Base-by-base conservation (phyloP, 2,113 vertebrate species). In the Chloropsis cyanopogon region DNA sequence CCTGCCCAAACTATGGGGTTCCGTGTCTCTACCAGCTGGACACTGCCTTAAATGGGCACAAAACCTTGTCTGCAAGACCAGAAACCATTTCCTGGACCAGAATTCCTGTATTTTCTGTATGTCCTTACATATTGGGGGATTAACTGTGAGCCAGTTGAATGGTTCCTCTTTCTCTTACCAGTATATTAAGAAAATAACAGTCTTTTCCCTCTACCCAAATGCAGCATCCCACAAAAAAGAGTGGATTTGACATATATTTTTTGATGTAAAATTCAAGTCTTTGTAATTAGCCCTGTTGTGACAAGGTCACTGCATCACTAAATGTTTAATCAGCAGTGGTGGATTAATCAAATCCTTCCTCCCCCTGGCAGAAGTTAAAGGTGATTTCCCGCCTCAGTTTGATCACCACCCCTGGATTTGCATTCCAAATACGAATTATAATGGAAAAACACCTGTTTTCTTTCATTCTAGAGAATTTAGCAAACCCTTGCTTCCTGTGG, bases 401-500 rank as follows among this genome's bases (percentile, higher is more conserved):
- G 35, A 29, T 56, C 49, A 0, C 46, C 41, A 1, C 49, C 17
- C 37, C 24, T 68, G 16, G 50, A 61, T 44, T 82, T 46, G 42
- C 44, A 2, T 76, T 77, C 47, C 42, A 47, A 63, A 31, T 77
- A 54, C 1, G 4, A 56, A 24, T 76, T 9, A 13, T 10, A 46
- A 76, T 44, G 26, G 37, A 72, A 33, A 42, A 41, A 35, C 21
- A 18, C 5, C 39, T 54, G 14, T 0, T 86, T 85, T 96, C 90
- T 87, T 96, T 96, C 85, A 95, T 98, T 96, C 83, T 97, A 99
- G 99, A 98, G 99, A 99, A 98, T 98, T 99, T 98, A 99, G 99
- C 97, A 99, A 99, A 98, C 98, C 99, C 93, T 98, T 99, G 97
- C 98, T 99, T 98, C 98, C 99, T 98, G 99, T 98, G 96, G 99